Evolutionary conservation across 2,797 vertebrate genomes (phyloP), one percentile per base, ranked within the genome.

Genomic region (Staurois parvus): DNA sequence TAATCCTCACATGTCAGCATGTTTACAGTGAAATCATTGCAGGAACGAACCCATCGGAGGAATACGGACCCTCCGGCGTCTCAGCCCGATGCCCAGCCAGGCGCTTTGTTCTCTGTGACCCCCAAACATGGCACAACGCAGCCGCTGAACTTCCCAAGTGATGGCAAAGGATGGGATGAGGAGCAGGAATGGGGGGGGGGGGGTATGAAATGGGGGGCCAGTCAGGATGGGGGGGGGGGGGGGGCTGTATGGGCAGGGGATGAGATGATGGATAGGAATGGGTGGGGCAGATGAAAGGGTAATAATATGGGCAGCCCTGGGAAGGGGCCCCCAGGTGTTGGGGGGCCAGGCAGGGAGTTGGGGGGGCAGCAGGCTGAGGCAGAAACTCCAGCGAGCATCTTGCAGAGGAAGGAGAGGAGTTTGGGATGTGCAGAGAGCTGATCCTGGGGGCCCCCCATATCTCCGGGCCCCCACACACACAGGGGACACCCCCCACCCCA

Each of bases 101-200:
- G 4, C 28, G 28, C 73, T 30, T 48, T 75, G 45, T 48, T 56
- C 32, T 72, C 59, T 42, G 69, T 40, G 70, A 75, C 81, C 81
- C 81, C 69, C 40, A 67, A 48, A 68, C 68, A 76, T 66, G 24
- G 17, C 59, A 32, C 37, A 32, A 56, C 29, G 30, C 32, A 64
- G 32, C 8, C 15, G 24, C 2, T 30, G 56, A 74, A 75, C 29
- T 62, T 81, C 59, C 28, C n/a, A 76, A 48, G 72, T 66, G 59
- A 3, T 67, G 4, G 42, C 59, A 62, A 62, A 73, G 29, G 34
- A 40, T n/a, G 32, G 76, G 59, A 8, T 28, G 26, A 15, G 37
- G 59, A n/a, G 9, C 11, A 5, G 26, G 59, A 26, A 40, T 37
- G 28, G 24, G 17, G 1, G 17, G 62, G 72, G 5, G 56, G 19